Evolutionary conservation across 2,888 invertebrate genomes (phyloP).

Genomic region (Temnothorax unifasciatus): DNA sequence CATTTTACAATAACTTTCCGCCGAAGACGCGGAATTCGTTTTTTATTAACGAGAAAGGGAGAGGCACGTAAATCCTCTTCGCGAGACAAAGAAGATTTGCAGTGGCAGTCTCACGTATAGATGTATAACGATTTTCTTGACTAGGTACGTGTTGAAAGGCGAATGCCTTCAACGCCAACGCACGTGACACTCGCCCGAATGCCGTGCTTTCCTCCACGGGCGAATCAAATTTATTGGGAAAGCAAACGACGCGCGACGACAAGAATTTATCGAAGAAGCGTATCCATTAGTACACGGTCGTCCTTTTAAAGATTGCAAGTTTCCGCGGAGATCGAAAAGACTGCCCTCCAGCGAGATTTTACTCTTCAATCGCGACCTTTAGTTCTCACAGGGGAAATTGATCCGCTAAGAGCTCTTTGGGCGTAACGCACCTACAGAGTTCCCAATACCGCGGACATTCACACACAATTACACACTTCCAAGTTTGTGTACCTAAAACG

Average conservation of each 20-base stretch:
- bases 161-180: not conserved
- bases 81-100: not conserved
- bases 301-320: not conserved
- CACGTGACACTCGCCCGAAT: slow-evolving; percentile 20
- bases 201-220: not conserved
- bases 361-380: not conserved
- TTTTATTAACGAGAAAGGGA: slow-evolving; percentile 8
- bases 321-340: not conserved
- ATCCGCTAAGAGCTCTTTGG: no score
- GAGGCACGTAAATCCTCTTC: not conserved
- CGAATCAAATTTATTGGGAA: slow-evolving; percentile 44
- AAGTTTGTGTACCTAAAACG: no score
- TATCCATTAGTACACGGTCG: slow-evolving; percentile 19
- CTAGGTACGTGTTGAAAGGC: slow-evolving; percentile 6
- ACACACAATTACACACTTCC: no score
- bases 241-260: slow-evolving; percentile 40
- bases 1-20: slow-evolving; percentile 52
- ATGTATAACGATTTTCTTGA: slow-evolving; percentile 20
- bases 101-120: slow-evolving; percentile 22
- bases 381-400: no score
- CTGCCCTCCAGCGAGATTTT: not conserved
- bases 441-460: no score
- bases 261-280: slow-evolving; percentile 20
- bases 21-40: slow-evolving; percentile 13
- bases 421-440: no score